Percentiles rank a stretch among this genome's conserved stretches.
Conservation (phyloP, 2,888 invertebrate genomes). For the Caenorhabditis sp. region DNA sequence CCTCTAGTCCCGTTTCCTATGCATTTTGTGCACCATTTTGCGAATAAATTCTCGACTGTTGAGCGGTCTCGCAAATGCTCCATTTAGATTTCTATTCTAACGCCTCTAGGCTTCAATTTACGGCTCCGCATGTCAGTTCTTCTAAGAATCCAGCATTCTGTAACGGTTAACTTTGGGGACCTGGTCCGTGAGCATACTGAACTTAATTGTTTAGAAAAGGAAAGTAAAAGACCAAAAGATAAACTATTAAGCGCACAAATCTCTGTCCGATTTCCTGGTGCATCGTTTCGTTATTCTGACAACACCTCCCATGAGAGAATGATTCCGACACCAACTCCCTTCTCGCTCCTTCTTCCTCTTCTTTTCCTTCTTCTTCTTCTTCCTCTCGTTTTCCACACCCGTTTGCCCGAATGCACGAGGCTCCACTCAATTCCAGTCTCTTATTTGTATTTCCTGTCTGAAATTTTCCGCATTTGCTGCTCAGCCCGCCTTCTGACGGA, state of each 20-base stretch:
- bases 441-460: background rate
- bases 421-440: background rate
- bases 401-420: too few species aligned
- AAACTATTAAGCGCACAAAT: too few species aligned
- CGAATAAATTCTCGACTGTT: constrained; percentile 10
- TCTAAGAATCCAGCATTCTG: too few species aligned
- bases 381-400: too few species aligned
- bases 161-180: too few species aligned
- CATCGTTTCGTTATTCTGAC: constrained; percentile 20
- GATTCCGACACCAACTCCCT: background rate
- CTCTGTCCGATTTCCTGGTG: constrained; percentile 6
- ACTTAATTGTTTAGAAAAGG: too few species aligned
- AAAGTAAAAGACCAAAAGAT: too few species aligned
- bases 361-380: background rate
- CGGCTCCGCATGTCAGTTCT: too few species aligned
- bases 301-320: constrained; percentile 49
- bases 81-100: too few species aligned
- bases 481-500: background rate
- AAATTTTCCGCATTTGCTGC: background rate
- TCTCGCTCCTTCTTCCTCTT: background rate
- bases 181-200: too few species aligned
- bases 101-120: too few species aligned
- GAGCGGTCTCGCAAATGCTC: background rate
- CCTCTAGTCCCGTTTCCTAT: constrained; percentile 27
- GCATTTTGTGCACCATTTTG: constrained; percentile 34